These are phyloP conservation scores for Macrobrachium rosenbergii DNA, from an alignment of 1,140 invertebrate genomes.

Conservation along the genomic window DNA sequence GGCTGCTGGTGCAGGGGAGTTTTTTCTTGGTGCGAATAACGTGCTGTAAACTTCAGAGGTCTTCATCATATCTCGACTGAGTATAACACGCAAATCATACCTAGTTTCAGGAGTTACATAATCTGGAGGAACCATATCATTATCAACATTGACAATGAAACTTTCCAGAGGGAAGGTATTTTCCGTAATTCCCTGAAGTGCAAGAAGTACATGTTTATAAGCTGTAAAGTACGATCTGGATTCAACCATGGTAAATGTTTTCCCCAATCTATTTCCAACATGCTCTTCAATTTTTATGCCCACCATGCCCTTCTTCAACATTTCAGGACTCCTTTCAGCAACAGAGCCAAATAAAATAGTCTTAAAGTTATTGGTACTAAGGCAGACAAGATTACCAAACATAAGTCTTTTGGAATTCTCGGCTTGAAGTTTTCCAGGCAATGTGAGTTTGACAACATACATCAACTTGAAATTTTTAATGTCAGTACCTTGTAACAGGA, in stretches of 20 bases:
- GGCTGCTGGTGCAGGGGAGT: constrained; percentile 59
- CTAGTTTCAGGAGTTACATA: neutral
- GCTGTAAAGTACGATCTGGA: constrained; percentile 73
- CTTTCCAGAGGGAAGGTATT: constrained; percentile 55
- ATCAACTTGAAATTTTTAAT: constrained; percentile 18
- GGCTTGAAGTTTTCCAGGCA: constrained; percentile 49
- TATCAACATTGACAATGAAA: constrained; percentile 7
- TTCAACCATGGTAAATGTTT: constrained; percentile 70
- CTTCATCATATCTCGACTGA: neutral
- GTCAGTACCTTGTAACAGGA: constrained; percentile 5
- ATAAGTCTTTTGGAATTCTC: constrained; percentile 75
- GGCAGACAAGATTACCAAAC: constrained; percentile 79
- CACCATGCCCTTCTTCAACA: constrained; percentile 72
- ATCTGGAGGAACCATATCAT: constrained; percentile 1
- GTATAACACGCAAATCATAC: constrained; percentile 26
- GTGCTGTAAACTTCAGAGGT: neutral
- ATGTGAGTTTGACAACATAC: constrained; percentile 38
- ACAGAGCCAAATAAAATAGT: constrained; percentile 79
- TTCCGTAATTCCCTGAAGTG: constrained; percentile 68
- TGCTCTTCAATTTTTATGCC: constrained; percentile 71
- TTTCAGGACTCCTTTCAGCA: constrained; percentile 73
- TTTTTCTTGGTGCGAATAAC: neutral
- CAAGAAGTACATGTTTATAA: constrained; percentile 71
- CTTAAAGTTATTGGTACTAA: constrained; percentile 79
- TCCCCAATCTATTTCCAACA: constrained; percentile 58